phyloP scores from a whole-genome alignment of 2,888 invertebrate species.

The Nomada ruficornis region DNA sequence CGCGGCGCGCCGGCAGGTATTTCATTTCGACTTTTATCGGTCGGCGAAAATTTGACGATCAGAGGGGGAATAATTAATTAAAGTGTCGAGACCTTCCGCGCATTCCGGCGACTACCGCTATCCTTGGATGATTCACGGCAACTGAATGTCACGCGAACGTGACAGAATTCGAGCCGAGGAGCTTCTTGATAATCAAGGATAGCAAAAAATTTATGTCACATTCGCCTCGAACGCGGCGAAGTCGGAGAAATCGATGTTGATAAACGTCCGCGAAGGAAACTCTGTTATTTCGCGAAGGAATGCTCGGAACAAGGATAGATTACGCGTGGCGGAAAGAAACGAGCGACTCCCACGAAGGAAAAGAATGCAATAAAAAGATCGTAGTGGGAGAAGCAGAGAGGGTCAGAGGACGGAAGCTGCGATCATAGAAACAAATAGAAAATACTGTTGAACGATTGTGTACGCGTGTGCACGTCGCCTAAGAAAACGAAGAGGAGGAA shows the following conservation, averaged over 20 bases:
- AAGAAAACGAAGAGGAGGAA: conserved; percentile 20
- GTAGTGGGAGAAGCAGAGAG: conserved; percentile 12
- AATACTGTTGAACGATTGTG: conserved; percentile 30
- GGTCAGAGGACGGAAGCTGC: conserved; percentile 47
- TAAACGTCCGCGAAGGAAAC: too few relatives aligned
- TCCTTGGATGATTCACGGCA: conserved; percentile 35
- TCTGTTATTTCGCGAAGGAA: neutral
- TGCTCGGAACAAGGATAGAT: neutral
- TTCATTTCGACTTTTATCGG: neutral
- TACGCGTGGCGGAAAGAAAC: conserved; percentile 5
- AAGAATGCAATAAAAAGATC: neutral
- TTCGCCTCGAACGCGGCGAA: neutral
- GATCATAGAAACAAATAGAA: conserved; percentile 65
- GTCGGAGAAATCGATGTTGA: too few relatives aligned
- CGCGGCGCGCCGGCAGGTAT: neutral
- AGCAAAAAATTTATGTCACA: neutral
- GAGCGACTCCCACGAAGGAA: neutral
- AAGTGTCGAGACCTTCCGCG: neutral
- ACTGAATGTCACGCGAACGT: conserved; percentile 29
- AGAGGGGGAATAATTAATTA: conserved; percentile 16
- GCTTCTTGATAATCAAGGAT: conserved; percentile 11
- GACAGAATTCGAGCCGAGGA: conserved; percentile 25
- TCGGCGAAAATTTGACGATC: neutral
- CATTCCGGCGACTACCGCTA: neutral
- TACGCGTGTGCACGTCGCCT: conserved; percentile 20